Percentiles rank a stretch among this genome's conserved stretches.
phyloP scores from a whole-genome alignment of 2,113 vertebrate genomes.

The Cebus imitator region DNA sequence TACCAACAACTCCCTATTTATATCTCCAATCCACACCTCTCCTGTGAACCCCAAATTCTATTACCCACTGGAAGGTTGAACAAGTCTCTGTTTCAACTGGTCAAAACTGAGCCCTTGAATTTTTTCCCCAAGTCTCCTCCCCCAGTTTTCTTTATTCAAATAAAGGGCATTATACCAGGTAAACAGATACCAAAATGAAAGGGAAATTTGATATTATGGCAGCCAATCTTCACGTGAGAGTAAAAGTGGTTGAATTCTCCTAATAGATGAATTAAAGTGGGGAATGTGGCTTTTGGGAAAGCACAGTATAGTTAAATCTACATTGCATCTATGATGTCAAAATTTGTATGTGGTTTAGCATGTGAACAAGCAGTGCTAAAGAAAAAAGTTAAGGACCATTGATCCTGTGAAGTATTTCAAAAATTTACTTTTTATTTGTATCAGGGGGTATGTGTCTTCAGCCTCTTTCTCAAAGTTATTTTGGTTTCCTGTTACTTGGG shows the following conservation, averaged over 20 bases:
- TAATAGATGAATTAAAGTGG: neutral
- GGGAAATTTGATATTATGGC: neutral
- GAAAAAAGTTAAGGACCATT: neutral
- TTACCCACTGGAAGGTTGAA: neutral
- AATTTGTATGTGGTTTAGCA: neutral
- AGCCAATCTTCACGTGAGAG: neutral
- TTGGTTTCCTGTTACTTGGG: slow-evolving; percentile 24
- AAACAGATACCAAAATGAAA: neutral
- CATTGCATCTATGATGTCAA: neutral
- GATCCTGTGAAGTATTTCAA: neutral
- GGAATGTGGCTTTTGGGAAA: neutral
- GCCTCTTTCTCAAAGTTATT: neutral
- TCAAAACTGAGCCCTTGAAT: neutral
- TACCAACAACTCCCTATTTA: neutral
- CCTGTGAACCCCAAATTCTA: neutral
- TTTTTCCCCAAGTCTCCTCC: neutral
- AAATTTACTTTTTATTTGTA: neutral
- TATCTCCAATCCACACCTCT: neutral
- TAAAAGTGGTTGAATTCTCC: neutral
- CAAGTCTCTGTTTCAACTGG: neutral
- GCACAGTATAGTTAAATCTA: neutral
- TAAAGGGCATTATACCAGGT: neutral
- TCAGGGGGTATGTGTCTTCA: neutral
- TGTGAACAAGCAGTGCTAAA: neutral
- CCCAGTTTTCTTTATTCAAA: neutral